Evolutionary conservation across 2,113 vertebrate species (phyloP), one percentile per base, ranked within the genome.

Genomic region (Lepisosteus oculatus): DNA sequence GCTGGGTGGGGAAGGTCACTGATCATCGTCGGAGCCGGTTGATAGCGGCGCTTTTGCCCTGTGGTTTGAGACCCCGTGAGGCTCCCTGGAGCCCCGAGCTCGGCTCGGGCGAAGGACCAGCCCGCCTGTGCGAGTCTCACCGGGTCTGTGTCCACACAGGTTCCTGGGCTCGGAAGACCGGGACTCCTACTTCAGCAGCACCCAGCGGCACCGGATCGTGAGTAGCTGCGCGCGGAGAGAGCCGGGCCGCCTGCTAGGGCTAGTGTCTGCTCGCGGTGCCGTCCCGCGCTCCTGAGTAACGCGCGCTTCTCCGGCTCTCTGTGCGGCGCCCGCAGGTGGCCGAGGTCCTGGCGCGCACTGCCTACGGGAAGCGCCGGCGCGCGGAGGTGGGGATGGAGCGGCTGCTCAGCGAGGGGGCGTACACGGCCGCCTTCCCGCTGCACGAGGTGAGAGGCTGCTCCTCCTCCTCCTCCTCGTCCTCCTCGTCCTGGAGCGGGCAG

Each of bases 341-440:
- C 70, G 93, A 94, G 86, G 89, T 93, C 73, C 84, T 94, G n/a
- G 78, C 87, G 13, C 75, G 77, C 69, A 88, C 90, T 0, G 75
- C 77, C 14, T 92, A 90, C 0, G 90, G 92, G 65, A 92, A 88
- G 70, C 85, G 85, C 64, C 93, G 90, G 84, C 77, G 81, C 2
- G 84, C 89, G 0, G 90, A 93, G 71, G 84, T 94, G 0, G 93
- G 91, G 41, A 82, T 91, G 41, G 90, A 89, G 61, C 79, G 88
- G 51, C 82, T 94, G 69, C 71, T 92, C 8, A 90, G 84, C 0
- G 88, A 93, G 69, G 89, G 89, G 0, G 87, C 86, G 0, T 93
- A 86, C 65, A 69, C 86, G 0, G 88, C 86, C 0, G 88, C 90
- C 3, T 94, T 93, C 80, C 91, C 94, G 0, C 78, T 93, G 45